Percentiles rank a stretch among this genome's conserved stretches.
phyloP scores from a whole-genome alignment of 2,113 vertebrate species.

The Aythya baeri region DNA sequence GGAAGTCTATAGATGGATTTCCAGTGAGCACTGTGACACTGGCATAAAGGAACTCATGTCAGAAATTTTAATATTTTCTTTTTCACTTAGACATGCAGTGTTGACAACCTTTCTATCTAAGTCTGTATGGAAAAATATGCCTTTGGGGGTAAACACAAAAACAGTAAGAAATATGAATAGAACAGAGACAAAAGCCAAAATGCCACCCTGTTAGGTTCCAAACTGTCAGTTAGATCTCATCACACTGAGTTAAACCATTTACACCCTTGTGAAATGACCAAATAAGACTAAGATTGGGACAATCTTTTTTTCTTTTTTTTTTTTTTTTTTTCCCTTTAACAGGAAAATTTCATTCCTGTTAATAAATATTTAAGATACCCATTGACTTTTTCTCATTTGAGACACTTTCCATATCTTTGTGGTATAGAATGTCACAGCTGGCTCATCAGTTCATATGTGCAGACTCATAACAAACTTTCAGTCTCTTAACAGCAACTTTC shows the following conservation, averaged over 20 bases:
- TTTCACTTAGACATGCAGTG: not conserved
- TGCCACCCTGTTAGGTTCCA: not conserved
- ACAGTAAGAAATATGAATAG: not conserved
- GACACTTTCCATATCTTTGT: not conserved
- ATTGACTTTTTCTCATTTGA: not conserved
- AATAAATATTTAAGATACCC: not conserved
- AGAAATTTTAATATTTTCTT: not conserved
- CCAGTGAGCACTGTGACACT: not conserved
- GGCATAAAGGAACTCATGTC: not conserved
- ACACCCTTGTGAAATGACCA: not conserved
- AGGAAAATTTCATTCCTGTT: not conserved
- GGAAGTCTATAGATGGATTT: not conserved
- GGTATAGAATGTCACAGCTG: not conserved
- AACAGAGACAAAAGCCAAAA: not conserved
- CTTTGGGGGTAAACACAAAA: constrained; percentile 32
- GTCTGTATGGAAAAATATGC: not conserved
- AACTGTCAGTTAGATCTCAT: not conserved
- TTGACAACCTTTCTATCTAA: constrained; percentile 12
- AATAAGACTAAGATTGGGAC: not conserved
- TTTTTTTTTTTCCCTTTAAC: not conserved
- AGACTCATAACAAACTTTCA: not conserved
- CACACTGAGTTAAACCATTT: not conserved
- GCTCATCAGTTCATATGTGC: not conserved
- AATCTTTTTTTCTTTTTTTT: not conserved
- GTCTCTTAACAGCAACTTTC: not conserved